A percentile compares a stretch with the other conserved stretches of the same genome.
phyloP scores from a whole-genome alignment of 2,888 invertebrate genomes.

The Latrodectus hesperus region DNA sequence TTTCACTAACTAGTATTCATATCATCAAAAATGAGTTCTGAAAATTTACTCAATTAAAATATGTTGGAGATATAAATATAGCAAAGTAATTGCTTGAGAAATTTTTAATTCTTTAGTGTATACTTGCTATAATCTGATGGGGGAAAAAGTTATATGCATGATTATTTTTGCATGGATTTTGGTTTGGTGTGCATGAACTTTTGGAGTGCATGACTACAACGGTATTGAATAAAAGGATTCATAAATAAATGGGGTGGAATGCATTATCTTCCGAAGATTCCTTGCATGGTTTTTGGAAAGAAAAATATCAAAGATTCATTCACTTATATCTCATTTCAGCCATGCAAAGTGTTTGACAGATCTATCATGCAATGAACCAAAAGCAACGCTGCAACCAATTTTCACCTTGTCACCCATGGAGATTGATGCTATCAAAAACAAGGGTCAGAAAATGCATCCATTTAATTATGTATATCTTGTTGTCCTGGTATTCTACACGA shows the following conservation, averaged over 20 bases:
- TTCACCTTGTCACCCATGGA: not conserved
- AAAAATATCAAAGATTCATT: slow-evolving; percentile 1
- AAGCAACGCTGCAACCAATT: slow-evolving; percentile 30
- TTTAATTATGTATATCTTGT: not conserved
- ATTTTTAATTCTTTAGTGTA: no score
- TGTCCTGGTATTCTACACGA: not conserved
- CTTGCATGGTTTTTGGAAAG: not conserved
- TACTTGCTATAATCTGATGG: no score
- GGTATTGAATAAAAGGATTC: no score
- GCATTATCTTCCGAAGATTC: no score
- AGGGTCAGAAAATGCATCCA: slow-evolving; percentile 22
- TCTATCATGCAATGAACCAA: slow-evolving; percentile 28
- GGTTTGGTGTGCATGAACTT: not conserved
- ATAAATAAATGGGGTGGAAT: no score
- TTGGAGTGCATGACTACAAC: not conserved
- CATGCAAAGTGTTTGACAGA: slow-evolving; percentile 40
- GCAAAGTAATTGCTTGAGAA: no score
- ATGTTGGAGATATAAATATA: no score
- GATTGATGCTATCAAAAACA: slow-evolving; percentile 7
- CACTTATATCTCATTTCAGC: slow-evolving; percentile 41
- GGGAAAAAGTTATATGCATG: not conserved
- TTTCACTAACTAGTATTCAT: no score
- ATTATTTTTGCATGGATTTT: slow-evolving; percentile 5
- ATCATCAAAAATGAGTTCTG: no score
- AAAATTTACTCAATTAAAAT: no score